These are phyloP conservation scores for Papilio machaon DNA, from an alignment of 1,140 invertebrate species.

Conservation along the genomic window DNA sequence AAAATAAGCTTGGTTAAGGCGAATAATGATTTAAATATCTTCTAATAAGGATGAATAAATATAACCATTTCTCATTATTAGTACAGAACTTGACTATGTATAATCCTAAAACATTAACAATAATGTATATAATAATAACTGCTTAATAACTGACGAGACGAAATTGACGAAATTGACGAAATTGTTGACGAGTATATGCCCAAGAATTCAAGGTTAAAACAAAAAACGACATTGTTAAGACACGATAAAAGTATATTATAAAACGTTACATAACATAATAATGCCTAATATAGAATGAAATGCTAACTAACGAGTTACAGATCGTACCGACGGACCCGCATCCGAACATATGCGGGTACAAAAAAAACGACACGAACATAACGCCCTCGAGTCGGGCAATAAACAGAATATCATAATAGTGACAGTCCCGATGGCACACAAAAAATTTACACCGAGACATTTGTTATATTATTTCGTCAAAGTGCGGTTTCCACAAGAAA, in stretches of 20 bases:
- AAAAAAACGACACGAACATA: slow-evolving; percentile 59
- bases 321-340: slow-evolving; percentile 51
- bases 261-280: slow-evolving; percentile 5
- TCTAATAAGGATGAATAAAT: neutral
- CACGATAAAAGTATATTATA: neutral
- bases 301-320: slow-evolving; percentile 23
- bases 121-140: no score
- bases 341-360: slow-evolving; percentile 64
- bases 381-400: slow-evolving; percentile 51
- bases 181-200: no score
- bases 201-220: neutral
- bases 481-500: neutral
- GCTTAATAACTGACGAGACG: no score
- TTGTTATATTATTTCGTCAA: slow-evolving; percentile 14
- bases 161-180: no score
- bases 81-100: neutral
- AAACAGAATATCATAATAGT: slow-evolving; percentile 63
- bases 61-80: neutral
- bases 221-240: neutral
- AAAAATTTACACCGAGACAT: slow-evolving; percentile 52
- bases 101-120: neutral
- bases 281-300: slow-evolving; percentile 4
- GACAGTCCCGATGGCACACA: slow-evolving; percentile 51
- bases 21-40: neutral
- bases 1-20: neutral